Evolutionary conservation across 2,113 vertebrate species (phyloP), one percentile per base, ranked within the genome.

Genomic region (Dascyllus trimaculatus): DNA sequence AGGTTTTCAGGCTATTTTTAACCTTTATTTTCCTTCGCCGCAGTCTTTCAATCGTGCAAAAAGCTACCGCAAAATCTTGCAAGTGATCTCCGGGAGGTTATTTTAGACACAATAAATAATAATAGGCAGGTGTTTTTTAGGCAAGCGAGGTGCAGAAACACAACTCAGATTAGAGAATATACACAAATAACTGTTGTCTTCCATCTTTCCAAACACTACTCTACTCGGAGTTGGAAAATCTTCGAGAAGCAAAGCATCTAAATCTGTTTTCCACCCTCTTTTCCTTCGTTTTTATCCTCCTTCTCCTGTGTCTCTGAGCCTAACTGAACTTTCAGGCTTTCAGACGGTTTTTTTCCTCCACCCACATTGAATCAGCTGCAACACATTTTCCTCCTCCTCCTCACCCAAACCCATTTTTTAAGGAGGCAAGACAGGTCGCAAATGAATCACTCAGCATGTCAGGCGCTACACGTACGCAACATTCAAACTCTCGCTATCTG

Each of bases 401-500:
- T 40, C 26, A 53, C 80, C 78, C 59, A 48, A 75, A 66, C 61
- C 24, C 17, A 5, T 60, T 79, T 65, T 65, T 60, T 52, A 38
- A 81, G 52, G 35, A 66, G 17, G 53, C n/a, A 52, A 75, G 71
- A 75, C 81, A 40, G 65, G 78, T 80, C 19, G 57, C 71, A 81
- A 75, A 82, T 80, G 59, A 77, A 87, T 86, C 85, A 84, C 80
- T 85, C 75, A 54, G 69, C 68, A 14, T 72, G 75, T 69, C 70
- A 25, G 51, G 56, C 66, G n/a, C 75, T 22, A 24, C 58, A 74
- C 63, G 58, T 38, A 43, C 38, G 57, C 21, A 43, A 43, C 40
- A 43, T 15, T 14, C 40, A 51, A 5, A n/a, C 26, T 25, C 46
- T 19, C 19, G 6, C 46, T n/a, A 10, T 69, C 74, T 64, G 80